Percentiles rank a stretch among this genome's conserved stretches.
These are phyloP conservation scores for Catocala fraxini DNA, from an alignment of 2,888 invertebrate genomes.

Conservation along the genomic window DNA sequence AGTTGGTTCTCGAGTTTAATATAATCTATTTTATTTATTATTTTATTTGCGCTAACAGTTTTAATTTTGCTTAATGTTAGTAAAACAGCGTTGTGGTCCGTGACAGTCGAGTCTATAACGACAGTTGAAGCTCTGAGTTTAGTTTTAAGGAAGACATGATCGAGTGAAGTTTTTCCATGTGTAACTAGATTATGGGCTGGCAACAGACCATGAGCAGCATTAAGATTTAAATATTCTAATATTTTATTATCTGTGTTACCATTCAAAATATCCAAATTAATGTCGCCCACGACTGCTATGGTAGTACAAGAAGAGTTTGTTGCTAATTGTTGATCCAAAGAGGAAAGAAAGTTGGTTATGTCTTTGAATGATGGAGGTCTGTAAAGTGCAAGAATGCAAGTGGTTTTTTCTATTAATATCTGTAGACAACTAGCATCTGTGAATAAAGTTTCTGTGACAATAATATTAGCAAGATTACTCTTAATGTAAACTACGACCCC, in stretches of 20 bases:
- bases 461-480: too few species aligned
- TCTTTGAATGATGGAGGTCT: too few species aligned
- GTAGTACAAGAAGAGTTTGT: background rate
- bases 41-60: too few species aligned
- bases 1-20: too few species aligned
- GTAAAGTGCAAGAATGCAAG: too few species aligned
- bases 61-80: too few species aligned
- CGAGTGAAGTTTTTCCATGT: slow-evolving; percentile 5
- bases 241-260: slow-evolving; percentile 1
- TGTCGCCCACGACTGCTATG: background rate
- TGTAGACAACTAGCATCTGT: too few species aligned
- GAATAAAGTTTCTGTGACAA: too few species aligned
- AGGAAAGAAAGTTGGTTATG: background rate
- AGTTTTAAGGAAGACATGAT: slow-evolving; percentile 7
- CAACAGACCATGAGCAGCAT: slow-evolving; percentile 1
- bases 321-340: background rate
- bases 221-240: slow-evolving; percentile 2
- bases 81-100: slow-evolving; percentile 5
- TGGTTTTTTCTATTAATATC: too few species aligned
- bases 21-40: too few species aligned
- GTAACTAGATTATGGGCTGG: slow-evolving; percentile 2
- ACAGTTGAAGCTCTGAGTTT: background rate
- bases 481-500: too few species aligned
- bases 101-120: background rate
- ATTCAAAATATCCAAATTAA: slow-evolving; percentile 4